Evolutionary conservation across 2,888 invertebrate genomes (phyloP).

Genomic region (Helicoverpa assulta): DNA sequence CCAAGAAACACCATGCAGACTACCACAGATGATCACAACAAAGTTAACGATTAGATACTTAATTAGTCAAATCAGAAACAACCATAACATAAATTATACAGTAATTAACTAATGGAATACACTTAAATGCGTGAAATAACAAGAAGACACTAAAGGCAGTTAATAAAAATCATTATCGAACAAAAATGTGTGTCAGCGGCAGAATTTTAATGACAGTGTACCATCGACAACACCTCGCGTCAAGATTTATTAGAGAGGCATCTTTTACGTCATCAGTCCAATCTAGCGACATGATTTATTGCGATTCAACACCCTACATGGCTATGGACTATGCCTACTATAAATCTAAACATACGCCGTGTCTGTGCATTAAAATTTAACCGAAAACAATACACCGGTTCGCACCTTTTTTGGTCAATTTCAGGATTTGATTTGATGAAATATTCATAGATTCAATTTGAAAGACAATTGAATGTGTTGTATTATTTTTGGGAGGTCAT

Average conservation of each 20-base stretch:
- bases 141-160: slow-evolving; percentile 13
- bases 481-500: too few species aligned
- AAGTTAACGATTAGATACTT: neutral
- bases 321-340: slow-evolving; percentile 48
- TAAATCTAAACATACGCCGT: slow-evolving; percentile 51
- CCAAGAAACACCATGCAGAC: neutral
- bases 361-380: slow-evolving; percentile 33
- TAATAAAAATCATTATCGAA: slow-evolving; percentile 53
- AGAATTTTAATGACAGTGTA: slow-evolving; percentile 60
- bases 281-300: slow-evolving; percentile 62
- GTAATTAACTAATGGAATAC: slow-evolving; percentile 13
- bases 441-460: too few species aligned
- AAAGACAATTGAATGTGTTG: neutral
- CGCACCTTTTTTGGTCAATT: slow-evolving; percentile 16
- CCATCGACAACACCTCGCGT: slow-evolving; percentile 51
- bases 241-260: slow-evolving; percentile 58
- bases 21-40: neutral
- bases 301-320: slow-evolving; percentile 58
- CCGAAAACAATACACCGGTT: slow-evolving; percentile 11
- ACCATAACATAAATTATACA: neutral
- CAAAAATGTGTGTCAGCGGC: slow-evolving; percentile 59
- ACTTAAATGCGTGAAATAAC: slow-evolving; percentile 5
- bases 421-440: neutral
- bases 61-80: neutral
- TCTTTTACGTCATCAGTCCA: slow-evolving; percentile 62